These are phyloP conservation scores for Rhogogaster chlorosoma DNA, from an alignment of 2,888 invertebrate species.

Conservation along the genomic window DNA sequence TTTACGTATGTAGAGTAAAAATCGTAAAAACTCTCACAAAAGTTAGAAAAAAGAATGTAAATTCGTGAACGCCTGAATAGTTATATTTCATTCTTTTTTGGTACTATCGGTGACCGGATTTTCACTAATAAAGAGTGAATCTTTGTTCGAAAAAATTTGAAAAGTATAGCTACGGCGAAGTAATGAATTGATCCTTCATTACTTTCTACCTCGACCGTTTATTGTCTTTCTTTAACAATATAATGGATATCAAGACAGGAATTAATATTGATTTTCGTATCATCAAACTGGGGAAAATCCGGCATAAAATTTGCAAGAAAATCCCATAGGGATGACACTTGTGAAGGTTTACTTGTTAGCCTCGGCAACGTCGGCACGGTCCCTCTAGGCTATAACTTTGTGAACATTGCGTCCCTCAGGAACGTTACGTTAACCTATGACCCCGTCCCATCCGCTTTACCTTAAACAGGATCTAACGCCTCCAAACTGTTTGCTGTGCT, in stretches of 20 bases:
- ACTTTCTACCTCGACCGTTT: background rate
- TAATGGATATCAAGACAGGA: background rate
- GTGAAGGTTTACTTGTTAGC: slow-evolving; percentile 30
- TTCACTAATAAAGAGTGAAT: too few relatives aligned
- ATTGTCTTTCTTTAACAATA: background rate
- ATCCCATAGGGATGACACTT: slow-evolving; percentile 24
- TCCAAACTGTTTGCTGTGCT: background rate
- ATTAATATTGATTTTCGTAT: background rate
- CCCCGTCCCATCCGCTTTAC: slow-evolving; percentile 40
- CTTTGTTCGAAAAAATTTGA: too few relatives aligned
- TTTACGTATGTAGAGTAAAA: too few relatives aligned
- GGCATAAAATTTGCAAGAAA: background rate
- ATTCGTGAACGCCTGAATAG: too few relatives aligned
- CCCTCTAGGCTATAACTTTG: slow-evolving; percentile 46
- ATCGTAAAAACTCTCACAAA: too few relatives aligned
- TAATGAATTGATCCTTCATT: background rate
- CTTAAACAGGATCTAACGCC: slow-evolving; percentile 36
- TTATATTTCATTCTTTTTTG: too few relatives aligned
- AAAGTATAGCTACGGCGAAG: background rate
- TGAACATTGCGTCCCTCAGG: slow-evolving; percentile 39
- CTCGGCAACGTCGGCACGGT: slow-evolving; percentile 18
- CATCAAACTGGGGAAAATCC: background rate
- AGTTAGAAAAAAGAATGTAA: too few relatives aligned
- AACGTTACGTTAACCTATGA: slow-evolving; percentile 42
- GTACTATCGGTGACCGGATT: too few relatives aligned